phyloP scores from a whole-genome alignment of 2,113 vertebrate genomes.

The human (Homo sapiens) region DNA sequence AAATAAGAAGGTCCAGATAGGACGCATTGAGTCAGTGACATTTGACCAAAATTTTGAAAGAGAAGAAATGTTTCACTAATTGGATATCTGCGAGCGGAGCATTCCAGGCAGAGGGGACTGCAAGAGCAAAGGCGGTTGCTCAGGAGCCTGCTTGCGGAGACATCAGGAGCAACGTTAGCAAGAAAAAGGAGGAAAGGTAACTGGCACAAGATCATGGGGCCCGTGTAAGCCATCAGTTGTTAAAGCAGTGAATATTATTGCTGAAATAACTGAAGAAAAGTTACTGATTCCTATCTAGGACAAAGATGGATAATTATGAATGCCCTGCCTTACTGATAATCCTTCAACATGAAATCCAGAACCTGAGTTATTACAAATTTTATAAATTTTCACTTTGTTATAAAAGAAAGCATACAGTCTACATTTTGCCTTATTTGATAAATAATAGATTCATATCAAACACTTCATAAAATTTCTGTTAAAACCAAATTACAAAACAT shows the following conservation, averaged over 20 bases:
- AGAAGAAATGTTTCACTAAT: neutral
- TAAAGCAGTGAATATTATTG: neutral
- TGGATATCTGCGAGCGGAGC: neutral
- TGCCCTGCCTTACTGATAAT: neutral
- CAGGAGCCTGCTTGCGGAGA: neutral
- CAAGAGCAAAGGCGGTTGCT: neutral
- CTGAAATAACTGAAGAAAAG: neutral
- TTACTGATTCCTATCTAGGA: neutral
- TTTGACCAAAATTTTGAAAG: neutral
- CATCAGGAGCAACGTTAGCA: neutral
- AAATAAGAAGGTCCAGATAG: neutral
- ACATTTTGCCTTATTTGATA: constrained; percentile 10
- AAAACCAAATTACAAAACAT: constrained; percentile 19
- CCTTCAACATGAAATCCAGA: neutral
- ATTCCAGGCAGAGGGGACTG: neutral
- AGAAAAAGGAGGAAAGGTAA: neutral
- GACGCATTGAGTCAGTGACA: neutral
- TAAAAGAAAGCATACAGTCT: neutral
- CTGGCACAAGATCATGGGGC: neutral
- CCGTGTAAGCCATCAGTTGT: neutral
- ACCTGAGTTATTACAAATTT: neutral
- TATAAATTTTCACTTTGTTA: neutral
- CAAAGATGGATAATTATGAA: neutral
- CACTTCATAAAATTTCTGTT: constrained; percentile 2
- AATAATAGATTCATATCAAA: neutral